Base-by-base conservation (phyloP, 2,113 vertebrate species). In the Misgurnus anguillicaudatus region DNA sequence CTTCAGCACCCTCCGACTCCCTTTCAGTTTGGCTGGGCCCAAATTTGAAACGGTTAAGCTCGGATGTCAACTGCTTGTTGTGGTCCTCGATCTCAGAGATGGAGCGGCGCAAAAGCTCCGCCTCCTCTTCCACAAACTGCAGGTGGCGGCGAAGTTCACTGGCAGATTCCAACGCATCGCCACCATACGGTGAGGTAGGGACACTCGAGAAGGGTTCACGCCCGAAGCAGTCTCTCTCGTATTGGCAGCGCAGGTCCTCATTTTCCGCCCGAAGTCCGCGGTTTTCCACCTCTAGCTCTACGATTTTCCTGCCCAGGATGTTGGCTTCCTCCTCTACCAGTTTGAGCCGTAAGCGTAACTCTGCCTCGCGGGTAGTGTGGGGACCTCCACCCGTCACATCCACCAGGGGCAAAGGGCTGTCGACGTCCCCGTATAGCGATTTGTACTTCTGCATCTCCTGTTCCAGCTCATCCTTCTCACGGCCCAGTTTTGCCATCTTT, bases 221-320 rank as follows among this genome's bases (percentile, higher is more conserved):
- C 42, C 94, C 93, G 1, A 94, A 90, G 77, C 94, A 95, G 73
- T 96, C 95, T 24, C 94, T 92, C 77, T 99, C 97, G 0, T 95
- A 96, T 89, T 98, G 98, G 82, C 92, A 93, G 74, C 95, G 94
- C 87, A 97, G 90, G 88, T 99, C 97, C 60, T 99, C 97, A 80
- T 98, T 98, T 82, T 99, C 98, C 0, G 97, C 94, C 75, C 96
- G 94, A 88, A 99, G 93, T 65, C 97, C 97, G 31, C 98, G 93
- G 85, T 98, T 99, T 89, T 99, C 98, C 82, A 99, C 96, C 77
- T 99, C 98, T 82, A 99, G 90, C 88, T 99, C 98, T 82, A 99
- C 97, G 0, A 99, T 97, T 91, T 99, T 99, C 2, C 98, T 91
- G 38, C 98, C 96, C 76, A 99, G 84, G 83, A 99, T 98, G 91